Conservation (phyloP, 1,140 invertebrate species). For the Galleria mellonella region DNA sequence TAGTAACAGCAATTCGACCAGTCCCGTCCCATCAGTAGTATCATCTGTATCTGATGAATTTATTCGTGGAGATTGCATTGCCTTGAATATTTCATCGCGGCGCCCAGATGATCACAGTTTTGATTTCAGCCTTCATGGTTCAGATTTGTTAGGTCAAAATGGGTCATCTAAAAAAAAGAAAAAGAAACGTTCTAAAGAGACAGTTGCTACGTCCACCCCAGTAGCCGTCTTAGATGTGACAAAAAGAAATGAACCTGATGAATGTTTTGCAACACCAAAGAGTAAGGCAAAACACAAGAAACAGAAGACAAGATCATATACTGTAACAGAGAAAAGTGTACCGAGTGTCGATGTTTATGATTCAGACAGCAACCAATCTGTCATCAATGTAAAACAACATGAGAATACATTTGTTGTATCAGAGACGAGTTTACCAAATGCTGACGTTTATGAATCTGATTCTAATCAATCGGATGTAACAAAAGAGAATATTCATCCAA, state of each 20-base stretch:
- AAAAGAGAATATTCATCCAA: slow-evolving; percentile 4
- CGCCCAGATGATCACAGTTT: slow-evolving; percentile 53
- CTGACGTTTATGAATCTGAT: slow-evolving; percentile 54
- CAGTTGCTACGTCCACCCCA: slow-evolving; percentile 36
- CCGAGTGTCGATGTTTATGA: slow-evolving; percentile 56
- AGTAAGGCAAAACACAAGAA: slow-evolving; percentile 61
- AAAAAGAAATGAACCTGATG: slow-evolving; percentile 18
- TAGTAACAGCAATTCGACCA: slow-evolving; percentile 41
- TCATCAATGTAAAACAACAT: slow-evolving; percentile 33
- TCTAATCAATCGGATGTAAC: slow-evolving; percentile 36
- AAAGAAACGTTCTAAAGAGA: slow-evolving; percentile 55
- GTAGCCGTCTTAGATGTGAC: slow-evolving; percentile 7
- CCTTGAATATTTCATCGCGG: slow-evolving; percentile 63
- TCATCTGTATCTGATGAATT: slow-evolving; percentile 73
- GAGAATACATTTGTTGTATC: slow-evolving; percentile 28
- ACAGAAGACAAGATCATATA: slow-evolving; percentile 45
- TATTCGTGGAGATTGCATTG: slow-evolving; percentile 64
- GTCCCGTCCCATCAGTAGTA: slow-evolving; percentile 65
- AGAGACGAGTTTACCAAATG: slow-evolving; percentile 39
- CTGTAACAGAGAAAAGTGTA: slow-evolving; percentile 40
- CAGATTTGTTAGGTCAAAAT: slow-evolving; percentile 46
- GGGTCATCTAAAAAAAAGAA: slow-evolving; percentile 56
- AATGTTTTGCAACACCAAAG: slow-evolving; percentile 69
- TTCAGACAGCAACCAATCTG: slow-evolving; percentile 61
- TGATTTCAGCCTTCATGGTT: slow-evolving; percentile 66